Conservation (phyloP, 2,797 vertebrate species). For the Pipistrellus pipistrellus region DNA sequence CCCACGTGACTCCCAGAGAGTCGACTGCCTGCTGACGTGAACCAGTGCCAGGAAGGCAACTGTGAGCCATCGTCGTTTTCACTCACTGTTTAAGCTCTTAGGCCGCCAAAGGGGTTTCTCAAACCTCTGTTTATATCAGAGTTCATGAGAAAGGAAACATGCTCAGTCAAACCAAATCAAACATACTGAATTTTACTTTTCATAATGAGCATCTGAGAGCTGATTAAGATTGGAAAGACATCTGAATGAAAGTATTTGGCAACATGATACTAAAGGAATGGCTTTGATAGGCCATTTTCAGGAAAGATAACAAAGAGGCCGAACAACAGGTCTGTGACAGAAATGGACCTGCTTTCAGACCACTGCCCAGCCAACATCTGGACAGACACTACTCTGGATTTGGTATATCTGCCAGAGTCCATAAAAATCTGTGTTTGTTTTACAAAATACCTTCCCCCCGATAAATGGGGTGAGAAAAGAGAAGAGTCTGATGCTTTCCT, state of each 20-base stretch:
- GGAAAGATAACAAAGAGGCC: constrained; percentile 64
- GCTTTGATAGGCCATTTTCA: constrained; percentile 75
- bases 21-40: constrained; percentile 72
- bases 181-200: constrained; percentile 56
- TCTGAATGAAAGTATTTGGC: constrained; percentile 1
- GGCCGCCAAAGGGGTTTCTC: constrained; percentile 55
- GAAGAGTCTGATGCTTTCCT: constrained; percentile 80
- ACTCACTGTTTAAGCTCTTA: neutral
- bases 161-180: constrained; percentile 29
- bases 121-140: constrained; percentile 61
- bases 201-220: constrained; percentile 51
- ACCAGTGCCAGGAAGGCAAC: constrained; percentile 52
- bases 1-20: neutral
- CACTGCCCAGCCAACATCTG: constrained; percentile 64
- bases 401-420: constrained; percentile 41
- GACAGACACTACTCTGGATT: constrained; percentile 68
- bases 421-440: constrained; percentile 80
- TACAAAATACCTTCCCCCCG: constrained; percentile 67
- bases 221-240: constrained; percentile 52
- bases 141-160: constrained; percentile 73
- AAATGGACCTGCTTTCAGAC: constrained; percentile 66
- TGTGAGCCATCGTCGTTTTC: constrained; percentile 52
- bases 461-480: constrained; percentile 74
- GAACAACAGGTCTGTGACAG: constrained; percentile 62
- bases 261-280: constrained; percentile 66